A percentile compares a stretch with the other conserved stretches of the same genome.
These are phyloP conservation scores for Sardinella longiceps DNA, from an alignment of 2,797 vertebrate genomes.

Conservation along the genomic window DNA sequence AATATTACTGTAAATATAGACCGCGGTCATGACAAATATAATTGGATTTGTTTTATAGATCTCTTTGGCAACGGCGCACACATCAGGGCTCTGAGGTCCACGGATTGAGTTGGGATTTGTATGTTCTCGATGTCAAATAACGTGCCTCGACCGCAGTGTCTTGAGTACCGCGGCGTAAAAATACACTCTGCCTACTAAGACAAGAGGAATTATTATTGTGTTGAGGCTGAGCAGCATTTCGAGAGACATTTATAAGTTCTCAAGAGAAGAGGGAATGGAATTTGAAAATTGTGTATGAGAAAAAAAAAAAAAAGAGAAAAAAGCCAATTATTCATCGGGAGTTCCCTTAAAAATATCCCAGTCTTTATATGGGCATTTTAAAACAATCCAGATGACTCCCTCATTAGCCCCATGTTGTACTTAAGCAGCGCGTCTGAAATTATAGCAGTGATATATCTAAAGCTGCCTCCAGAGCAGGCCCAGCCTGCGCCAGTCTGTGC, in stretches of 20 bases:
- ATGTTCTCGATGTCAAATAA: not conserved
- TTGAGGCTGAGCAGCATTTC: slow-evolving; percentile 70
- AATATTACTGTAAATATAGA: slow-evolving; percentile 1
- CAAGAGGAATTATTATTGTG: slow-evolving; percentile 65
- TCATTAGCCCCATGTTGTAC: slow-evolving; percentile 58
- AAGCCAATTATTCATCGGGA: slow-evolving; percentile 70
- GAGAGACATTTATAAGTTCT: slow-evolving; percentile 64
- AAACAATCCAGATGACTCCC: slow-evolving; percentile 72
- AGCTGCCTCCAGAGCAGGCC: slow-evolving; percentile 51
- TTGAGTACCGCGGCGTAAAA: not conserved
- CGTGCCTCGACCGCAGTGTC: not conserved
- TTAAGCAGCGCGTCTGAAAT: slow-evolving; percentile 53
- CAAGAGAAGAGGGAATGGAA: slow-evolving; percentile 60
- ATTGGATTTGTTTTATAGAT: not conserved
- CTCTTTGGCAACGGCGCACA: not conserved
- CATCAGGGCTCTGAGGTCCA: not conserved
- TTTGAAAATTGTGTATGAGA: slow-evolving; percentile 57
- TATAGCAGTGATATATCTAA: slow-evolving; percentile 47
- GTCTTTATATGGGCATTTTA: slow-evolving; percentile 65
- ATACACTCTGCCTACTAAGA: slow-evolving; percentile 39
- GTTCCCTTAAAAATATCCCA: slow-evolving; percentile 61
- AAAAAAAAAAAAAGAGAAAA: slow-evolving; percentile 51
- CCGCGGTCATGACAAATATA: not conserved
- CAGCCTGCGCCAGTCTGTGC: slow-evolving; percentile 40
- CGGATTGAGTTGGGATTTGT: slow-evolving; percentile 8